Percentiles rank a stretch among this genome's conserved stretches.
Conservation (phyloP, 2,113 vertebrate genomes). For the Misgurnus anguillicaudatus region DNA sequence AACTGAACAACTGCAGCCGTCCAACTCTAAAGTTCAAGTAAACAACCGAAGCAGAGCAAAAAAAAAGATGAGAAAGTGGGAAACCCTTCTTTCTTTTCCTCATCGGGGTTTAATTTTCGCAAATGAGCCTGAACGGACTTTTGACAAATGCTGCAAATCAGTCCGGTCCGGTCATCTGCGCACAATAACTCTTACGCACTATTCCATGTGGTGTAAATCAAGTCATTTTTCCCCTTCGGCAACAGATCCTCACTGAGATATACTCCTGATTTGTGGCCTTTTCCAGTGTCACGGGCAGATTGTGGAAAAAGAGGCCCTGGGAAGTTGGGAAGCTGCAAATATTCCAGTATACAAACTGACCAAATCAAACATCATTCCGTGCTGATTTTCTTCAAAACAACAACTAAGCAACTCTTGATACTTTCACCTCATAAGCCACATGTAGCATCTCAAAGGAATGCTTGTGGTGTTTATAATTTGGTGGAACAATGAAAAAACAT, state of each 20-base stretch:
- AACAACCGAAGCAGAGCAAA: constrained; percentile 8
- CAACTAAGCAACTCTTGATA: background rate
- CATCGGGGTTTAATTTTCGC: constrained; percentile 23
- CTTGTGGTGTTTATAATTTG: background rate
- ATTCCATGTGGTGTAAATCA: constrained; percentile 25
- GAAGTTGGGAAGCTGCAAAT: constrained; percentile 18
- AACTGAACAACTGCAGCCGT: background rate
- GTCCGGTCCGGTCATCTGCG: background rate
- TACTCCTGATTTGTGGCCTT: constrained; percentile 35
- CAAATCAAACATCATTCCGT: background rate
- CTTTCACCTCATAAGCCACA: background rate
- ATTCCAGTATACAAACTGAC: background rate
- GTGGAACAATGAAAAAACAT: background rate
- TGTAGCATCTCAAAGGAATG: constrained; percentile 1
- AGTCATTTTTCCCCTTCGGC: constrained; percentile 16
- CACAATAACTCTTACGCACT: constrained; percentile 32
- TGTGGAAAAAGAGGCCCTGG: background rate
- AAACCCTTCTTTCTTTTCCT: background rate
- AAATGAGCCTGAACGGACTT: constrained; percentile 26
- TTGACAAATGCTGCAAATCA: constrained; percentile 25
- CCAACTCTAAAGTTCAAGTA: constrained; percentile 23
- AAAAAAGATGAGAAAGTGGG: background rate
- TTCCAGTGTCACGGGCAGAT: constrained; percentile 9
- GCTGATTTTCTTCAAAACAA: background rate
- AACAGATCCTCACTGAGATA: constrained; percentile 18